Evolutionary conservation across 2,888 invertebrate genomes (phyloP), one percentile per base, ranked within the genome.

Genomic region (Drosophila falleni): DNA sequence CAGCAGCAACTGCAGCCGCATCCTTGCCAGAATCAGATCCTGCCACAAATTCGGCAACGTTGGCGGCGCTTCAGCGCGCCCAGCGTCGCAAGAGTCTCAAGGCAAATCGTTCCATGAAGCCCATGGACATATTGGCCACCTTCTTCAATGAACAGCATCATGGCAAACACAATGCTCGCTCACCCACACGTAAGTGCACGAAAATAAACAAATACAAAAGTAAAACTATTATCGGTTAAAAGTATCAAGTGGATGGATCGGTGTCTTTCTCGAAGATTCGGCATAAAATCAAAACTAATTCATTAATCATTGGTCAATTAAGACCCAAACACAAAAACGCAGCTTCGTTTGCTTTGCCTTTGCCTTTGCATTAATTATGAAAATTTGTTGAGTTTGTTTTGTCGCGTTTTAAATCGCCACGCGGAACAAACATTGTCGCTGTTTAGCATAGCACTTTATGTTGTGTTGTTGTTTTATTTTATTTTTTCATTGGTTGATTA

Each of bases 141-240:
- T 92, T 94, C 69, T 90, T 94, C 56, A 93, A 93, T 55, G 90
- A 93, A 46, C 91, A 92, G 41, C 81, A 70, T 39, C 64, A 91
- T 2, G 87, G 90, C 39, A 93, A 92, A 19, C 90, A 91, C 63
- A 88, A 92, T 26, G 89, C 90, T 51, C 91, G 92, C 68, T 92
- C 92, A 78, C 92, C 93, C 37, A 94, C 90, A 91, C 91, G 94
- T 94, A 92, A 94, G 94, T 90, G 54, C 0, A 13, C 6, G 13
- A 0, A 33, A 31, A 13, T 56, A 50, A n/a, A n/a, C 5, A 16
- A 5, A 19, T 2, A 16, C 15, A 47, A 33, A 33, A 42, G 10
- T 10, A 2, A 37, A 37, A 37, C 2, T 19, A 19, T 19, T 19
- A 19, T 19, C 19, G 19, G 19, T 19, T 19, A 19, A 19, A 19